These are phyloP conservation scores for Antitype chi DNA, from an alignment of 2,888 invertebrate species.

Conservation along the genomic window DNA sequence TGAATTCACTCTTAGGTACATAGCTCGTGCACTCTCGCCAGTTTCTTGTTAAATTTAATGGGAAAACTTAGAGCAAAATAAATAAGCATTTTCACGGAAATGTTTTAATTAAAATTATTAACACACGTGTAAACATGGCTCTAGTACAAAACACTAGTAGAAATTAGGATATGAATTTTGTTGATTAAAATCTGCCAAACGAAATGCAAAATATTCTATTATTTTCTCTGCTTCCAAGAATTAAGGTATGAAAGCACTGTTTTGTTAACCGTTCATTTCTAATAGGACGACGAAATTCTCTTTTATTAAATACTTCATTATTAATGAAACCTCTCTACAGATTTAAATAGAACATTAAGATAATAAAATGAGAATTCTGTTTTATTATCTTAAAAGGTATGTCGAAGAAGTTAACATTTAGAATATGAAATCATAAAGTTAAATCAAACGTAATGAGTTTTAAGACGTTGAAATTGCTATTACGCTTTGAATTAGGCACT, in stretches of 20 bases:
- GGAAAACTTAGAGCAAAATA: slow-evolving; percentile 7
- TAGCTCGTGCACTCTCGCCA: not conserved
- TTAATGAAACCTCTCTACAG: slow-evolving; percentile 52
- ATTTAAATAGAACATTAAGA: slow-evolving; percentile 56
- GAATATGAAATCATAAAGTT: slow-evolving; percentile 67
- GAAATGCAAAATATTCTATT: slow-evolving; percentile 55
- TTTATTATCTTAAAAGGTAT: slow-evolving; percentile 64
- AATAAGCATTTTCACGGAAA: slow-evolving; percentile 12
- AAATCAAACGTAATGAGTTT: slow-evolving; percentile 63
- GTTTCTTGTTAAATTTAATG: slow-evolving; percentile 16
- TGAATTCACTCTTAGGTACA: not conserved
- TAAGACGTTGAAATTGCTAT: slow-evolving; percentile 59
- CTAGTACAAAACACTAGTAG: slow-evolving; percentile 21
- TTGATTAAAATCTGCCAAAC: slow-evolving; percentile 33
- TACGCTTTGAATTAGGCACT: slow-evolving; percentile 39
- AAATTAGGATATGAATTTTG: slow-evolving; percentile 35
- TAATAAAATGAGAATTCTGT: slow-evolving; percentile 63
- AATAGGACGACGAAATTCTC: slow-evolving; percentile 46
- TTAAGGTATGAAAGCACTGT: slow-evolving; percentile 40
- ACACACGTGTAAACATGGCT: slow-evolving; percentile 26
- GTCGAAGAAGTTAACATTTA: slow-evolving; percentile 65
- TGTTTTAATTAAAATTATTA: slow-evolving; percentile 49
- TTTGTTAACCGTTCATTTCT: slow-evolving; percentile 51
- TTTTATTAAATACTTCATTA: slow-evolving; percentile 59
- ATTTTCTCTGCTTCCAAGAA: slow-evolving; percentile 39